phyloP scores from a whole-genome alignment of 2,797 vertebrate species.

The Echeneis naucrates region DNA sequence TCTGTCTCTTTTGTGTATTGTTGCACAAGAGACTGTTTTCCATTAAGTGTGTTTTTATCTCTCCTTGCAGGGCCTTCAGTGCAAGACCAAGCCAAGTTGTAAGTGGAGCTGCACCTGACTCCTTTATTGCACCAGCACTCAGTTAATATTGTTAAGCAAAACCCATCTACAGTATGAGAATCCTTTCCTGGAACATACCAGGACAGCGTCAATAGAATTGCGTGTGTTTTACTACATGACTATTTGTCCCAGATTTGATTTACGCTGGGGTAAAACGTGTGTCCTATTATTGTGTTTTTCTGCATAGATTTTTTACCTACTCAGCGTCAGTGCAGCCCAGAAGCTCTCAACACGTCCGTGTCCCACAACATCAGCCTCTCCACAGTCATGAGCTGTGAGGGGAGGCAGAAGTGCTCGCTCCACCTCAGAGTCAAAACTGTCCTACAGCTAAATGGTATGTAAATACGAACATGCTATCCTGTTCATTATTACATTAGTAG shows the following conservation, averaged over 20 bases:
- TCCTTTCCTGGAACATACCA: not conserved
- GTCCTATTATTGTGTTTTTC: not conserved
- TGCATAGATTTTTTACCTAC: conserved; percentile 54
- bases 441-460: conserved; percentile 73
- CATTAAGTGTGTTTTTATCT: not conserved
- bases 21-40: not conserved
- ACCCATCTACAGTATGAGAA: not conserved
- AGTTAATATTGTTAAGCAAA: too few species aligned
- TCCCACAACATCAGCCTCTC: conserved; percentile 76
- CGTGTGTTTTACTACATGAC: not conserved
- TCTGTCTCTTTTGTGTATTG: conserved; percentile 21
- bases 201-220: not conserved
- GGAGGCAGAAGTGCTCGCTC: conserved; percentile 74
- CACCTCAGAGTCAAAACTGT: conserved; percentile 65
- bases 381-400: conserved; percentile 78
- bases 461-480: too few species aligned
- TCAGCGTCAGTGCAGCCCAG: conserved; percentile 50
- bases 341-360: conserved; percentile 42
- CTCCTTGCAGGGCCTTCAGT: conserved; percentile 77
- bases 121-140: not conserved
- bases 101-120: conserved; percentile 55
- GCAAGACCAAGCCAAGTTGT: conserved; percentile 71
- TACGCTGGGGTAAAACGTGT: not conserved
- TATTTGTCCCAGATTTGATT: not conserved
- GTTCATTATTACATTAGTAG: too few species aligned